Evolutionary conservation across 2,113 vertebrate genomes (phyloP), one percentile per base, ranked within the genome.

Genomic region (Leiothrix lutea): DNA sequence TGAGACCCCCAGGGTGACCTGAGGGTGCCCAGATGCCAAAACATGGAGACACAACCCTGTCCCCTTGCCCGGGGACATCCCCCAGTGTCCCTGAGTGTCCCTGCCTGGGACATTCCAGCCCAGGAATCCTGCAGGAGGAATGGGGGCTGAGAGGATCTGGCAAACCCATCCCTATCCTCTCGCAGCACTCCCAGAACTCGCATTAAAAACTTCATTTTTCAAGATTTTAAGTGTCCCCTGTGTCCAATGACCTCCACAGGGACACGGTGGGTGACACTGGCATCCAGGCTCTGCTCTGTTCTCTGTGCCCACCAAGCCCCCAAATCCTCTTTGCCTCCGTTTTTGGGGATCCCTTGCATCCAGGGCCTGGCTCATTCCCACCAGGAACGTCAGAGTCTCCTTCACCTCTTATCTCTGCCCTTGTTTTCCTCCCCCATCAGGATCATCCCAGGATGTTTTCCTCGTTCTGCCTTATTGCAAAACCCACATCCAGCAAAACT

Each of bases 141-240:
- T 1, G 1, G 19, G 40, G 62, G 3, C 16, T 12, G 61, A 57
- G 74, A 0, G 1, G 9, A 2, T 12, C 12, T 3, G 23, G 1
- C 65, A 36, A 57, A 29, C 70, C 5, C 74, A 12, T 17, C 65
- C 44, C 40, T 0, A 0, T 33, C 35, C 11, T 36, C 72, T 10
- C 25, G 2, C 26, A 3, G 22, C 0, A 0, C 8, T 35, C 50
- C 38, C 70, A 35, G 5, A 15, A 19, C 5, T 36, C 0, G 0
- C 3, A 7, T 3, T 5, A 15, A 36, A n/a, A n/a, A n/a, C 2
- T 21, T 9, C 12, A 3, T 25, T 50, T 56, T 29, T 22, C 2
- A 29, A 14, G 18, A 6, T 62, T 40, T 40, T 29, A 6, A 35
- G 11, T 2, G 29, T 18, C 29, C 14, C n/a, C n/a, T 22, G 38